Base-by-base conservation (phyloP, 2,888 invertebrate genomes). In the Poecilus cupreus region DNA sequence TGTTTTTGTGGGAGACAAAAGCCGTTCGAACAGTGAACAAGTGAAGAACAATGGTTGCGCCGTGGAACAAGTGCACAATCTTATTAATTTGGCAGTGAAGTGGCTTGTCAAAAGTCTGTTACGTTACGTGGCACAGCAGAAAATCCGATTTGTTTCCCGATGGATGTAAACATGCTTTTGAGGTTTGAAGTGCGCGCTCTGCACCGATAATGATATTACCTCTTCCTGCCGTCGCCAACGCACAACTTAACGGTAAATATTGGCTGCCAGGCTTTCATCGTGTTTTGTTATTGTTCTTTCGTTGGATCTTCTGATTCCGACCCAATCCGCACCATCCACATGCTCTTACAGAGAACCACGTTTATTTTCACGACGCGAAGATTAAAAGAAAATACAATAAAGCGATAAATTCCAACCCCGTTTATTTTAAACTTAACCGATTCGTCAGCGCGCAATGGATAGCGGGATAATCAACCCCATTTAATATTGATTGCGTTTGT, bases 131-230 rank as follows among this genome's bases (percentile, higher is more conserved):
- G 32, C 32, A 8, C 8, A 11, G 18, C 20, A 16, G 39, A 37
- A 76, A 76, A 76, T 76, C 76, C 24, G 76, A 76, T 76, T 76
- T 76, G 57, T 26, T 57, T 76, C 37, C 37, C 24, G 18, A 16
- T 20, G 54, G 75, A 49, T 51, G 51, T 75, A 75, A 51, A 51
- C 75, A 75, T 18, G 75, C 37, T 57, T 70, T 76, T 76, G 54
- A 76, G 76, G 70, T 16, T 39, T 32, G 24, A 49, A 74, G 74
- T 37, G 24, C 22, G 11, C 22, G 10, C 16, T 18, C 39, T 18
- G 26, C 18, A 51, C 11, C 74, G 10, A 11, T 74, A 74, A 74
- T 74, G 49, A 46, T 49, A 74, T 74, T 74, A 74, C 49, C 74
- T 20, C 68, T 11, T 18, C 26, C 26, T n/a, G 5, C 26, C 22